phyloP scores from a whole-genome alignment of 2,113 vertebrate species.

The Thinocorus orbignyianus region DNA sequence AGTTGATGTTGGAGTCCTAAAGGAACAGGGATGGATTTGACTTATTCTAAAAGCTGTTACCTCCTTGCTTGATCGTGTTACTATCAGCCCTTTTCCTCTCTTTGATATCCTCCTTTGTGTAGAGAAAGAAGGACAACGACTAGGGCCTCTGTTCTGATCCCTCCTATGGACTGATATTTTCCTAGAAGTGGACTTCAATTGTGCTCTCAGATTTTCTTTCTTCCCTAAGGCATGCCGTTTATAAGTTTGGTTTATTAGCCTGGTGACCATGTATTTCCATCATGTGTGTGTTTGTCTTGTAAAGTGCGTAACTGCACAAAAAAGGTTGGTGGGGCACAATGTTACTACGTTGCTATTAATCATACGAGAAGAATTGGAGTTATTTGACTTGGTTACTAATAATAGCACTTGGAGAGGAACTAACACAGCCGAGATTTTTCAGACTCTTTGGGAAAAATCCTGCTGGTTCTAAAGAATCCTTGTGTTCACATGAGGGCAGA shows the following conservation, averaged over 20 bases:
- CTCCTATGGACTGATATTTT: not conserved
- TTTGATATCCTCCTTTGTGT: not conserved
- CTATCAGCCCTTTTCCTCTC: not conserved
- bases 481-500: constrained; percentile 29
- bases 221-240: not conserved
- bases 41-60: not conserved
- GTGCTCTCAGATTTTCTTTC: not conserved
- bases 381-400: constrained; percentile 14
- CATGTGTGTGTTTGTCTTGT: not conserved
- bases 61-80: not conserved
- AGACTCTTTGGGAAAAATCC: constrained; percentile 21
- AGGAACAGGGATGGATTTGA: not conserved
- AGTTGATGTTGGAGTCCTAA: not conserved
- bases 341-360: not conserved
- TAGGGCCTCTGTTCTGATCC: not conserved
- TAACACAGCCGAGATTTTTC: not conserved
- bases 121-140: not conserved
- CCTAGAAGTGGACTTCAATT: not conserved
- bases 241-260: not conserved
- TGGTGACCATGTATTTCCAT: not conserved
- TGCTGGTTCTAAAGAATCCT: constrained; percentile 45
- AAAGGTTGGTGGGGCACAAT: not conserved
- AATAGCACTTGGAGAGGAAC: not conserved
- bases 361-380: not conserved
- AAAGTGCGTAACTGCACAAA: not conserved